Evolutionary conservation across 2,113 vertebrate genomes (phyloP), one percentile per base, ranked within the genome.

Genomic region (Gymnobelideus leadbeateri): DNA sequence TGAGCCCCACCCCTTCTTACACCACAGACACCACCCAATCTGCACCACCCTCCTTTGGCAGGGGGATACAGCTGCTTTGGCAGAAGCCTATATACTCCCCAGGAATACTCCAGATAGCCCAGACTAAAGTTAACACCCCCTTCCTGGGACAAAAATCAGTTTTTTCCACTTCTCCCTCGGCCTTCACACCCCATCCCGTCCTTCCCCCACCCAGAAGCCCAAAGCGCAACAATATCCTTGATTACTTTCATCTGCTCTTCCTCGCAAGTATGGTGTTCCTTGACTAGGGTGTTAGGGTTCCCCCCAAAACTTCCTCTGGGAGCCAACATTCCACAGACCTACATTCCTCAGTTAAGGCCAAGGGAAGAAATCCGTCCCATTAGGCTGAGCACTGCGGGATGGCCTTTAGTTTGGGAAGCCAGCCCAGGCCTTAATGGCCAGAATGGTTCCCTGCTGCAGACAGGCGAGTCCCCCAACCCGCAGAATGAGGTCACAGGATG

Each of bases 151-250:
- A 91, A 92, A 90, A 95, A 92, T 8, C 93, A 49, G 25, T 91
- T 26, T 91, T 43, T 90, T 93, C 90, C 93, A 96, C 57, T 50
- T 91, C 61, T 97, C 97, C 95, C 90, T 91, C 94, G 95, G 97
- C 95, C 96, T 94, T 92, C 93, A 50, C 96, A 54, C 37, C 68
- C 68, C 16, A 8, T 37, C 28, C 61, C 68, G 31, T 31, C 61
- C 61, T 12, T 37, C 68, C 68, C 68, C 68, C 68, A 77, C 68
- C 37, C 68, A 77, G 37, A 77, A 77, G 37, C 37, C 68, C 37
- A 37, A 21, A 43, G 37, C 68, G 19, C 68, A 8, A 37, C 68
- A n/a, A 16, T 5, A 37, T 14, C 68, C 68, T n/a, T 37, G 8
- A 43, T 68, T 19, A 16, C 68, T n/a, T 77, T 77, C 37, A n/a